Conservation (phyloP, 2,888 invertebrate species). For the Acleris cristana region DNA sequence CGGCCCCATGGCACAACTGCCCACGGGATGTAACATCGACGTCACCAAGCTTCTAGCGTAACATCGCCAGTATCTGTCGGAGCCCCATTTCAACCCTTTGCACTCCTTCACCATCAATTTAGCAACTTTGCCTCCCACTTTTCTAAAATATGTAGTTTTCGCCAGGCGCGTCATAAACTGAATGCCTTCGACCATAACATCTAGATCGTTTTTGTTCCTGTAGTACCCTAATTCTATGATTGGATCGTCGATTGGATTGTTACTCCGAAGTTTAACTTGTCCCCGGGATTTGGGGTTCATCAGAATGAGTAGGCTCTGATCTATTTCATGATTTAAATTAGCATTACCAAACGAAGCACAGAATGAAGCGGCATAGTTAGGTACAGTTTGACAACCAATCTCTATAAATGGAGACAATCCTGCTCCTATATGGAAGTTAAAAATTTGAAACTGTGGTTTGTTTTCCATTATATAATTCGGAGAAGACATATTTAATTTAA, state of each 20-base stretch:
- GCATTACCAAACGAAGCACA: conserved; percentile 57
- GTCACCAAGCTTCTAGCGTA: conserved; percentile 80
- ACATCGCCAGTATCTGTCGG: conserved; percentile 86
- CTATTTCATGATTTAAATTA: conserved; percentile 59
- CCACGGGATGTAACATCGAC: conserved; percentile 85
- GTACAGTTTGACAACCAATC: conserved; percentile 49
- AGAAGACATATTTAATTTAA: conserved; percentile 38
- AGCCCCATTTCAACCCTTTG: conserved; percentile 68
- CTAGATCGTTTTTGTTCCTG: conserved; percentile 57
- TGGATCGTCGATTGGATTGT: conserved; percentile 63
- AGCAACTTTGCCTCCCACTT: conserved; percentile 53
- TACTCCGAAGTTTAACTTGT: conserved; percentile 59
- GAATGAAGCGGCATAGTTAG: conserved; percentile 50
- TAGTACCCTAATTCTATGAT: conserved; percentile 64
- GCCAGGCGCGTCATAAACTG: conserved; percentile 57
- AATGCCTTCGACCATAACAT: conserved; percentile 53
- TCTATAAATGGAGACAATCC: conserved; percentile 40
- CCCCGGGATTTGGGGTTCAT: conserved; percentile 69
- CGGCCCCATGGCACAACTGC: conserved; percentile 70
- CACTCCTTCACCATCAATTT: conserved; percentile 78
- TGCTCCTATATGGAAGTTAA: conserved; percentile 64
- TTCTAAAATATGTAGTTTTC: conserved; percentile 60
- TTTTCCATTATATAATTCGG: conserved; percentile 13
- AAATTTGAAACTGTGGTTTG: conserved; percentile 57
- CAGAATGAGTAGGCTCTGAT: conserved; percentile 51